Evolutionary conservation across 2,113 vertebrate species (phyloP).

Genomic region (Argyrosomus japonicus): DNA sequence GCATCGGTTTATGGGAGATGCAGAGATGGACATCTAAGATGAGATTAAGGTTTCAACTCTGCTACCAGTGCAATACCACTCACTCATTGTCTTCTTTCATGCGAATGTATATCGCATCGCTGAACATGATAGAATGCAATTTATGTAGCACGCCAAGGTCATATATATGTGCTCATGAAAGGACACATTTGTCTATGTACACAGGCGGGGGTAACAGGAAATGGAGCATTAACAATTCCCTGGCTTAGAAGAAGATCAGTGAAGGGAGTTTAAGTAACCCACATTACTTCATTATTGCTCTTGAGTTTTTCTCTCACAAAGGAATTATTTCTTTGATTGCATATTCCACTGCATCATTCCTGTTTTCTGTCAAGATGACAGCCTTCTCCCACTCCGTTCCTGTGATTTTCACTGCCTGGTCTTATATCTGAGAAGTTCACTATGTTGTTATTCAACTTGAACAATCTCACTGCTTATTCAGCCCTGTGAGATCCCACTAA

Average conservation of each 20-base stretch:
- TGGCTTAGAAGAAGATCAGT: constrained; percentile 4
- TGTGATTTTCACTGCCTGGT: constrained; percentile 36
- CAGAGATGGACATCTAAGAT: constrained; percentile 4
- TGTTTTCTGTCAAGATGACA: constrained; percentile 45
- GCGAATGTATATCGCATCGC: not conserved
- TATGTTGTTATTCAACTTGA: constrained; percentile 75
- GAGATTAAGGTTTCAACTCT: constrained; percentile 22
- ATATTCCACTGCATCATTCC: not conserved
- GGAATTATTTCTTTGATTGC: constrained; percentile 22
- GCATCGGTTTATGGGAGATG: constrained; percentile 1
- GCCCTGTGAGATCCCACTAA: constrained; percentile 76
- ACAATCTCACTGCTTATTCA: constrained; percentile 73
- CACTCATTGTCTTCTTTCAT: constrained; percentile 14
- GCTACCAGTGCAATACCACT: constrained; percentile 1
- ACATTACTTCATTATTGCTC: not conserved
- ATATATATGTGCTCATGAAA: constrained; percentile 18
- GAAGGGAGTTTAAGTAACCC: not conserved
- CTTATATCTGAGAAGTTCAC: constrained; percentile 50
- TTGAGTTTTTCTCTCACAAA: constrained; percentile 2
- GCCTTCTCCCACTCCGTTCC: constrained; percentile 1
- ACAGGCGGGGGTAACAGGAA: not conserved
- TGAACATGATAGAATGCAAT: constrained; percentile 24
- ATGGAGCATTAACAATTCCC: constrained; percentile 8
- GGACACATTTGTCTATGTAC: constrained; percentile 21
- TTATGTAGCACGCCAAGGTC: constrained; percentile 33